A percentile compares a stretch with the other conserved stretches of the same genome.
These are phyloP conservation scores for Philhelius pedissequus DNA, from an alignment of 2,888 invertebrate species.

Conservation along the genomic window DNA sequence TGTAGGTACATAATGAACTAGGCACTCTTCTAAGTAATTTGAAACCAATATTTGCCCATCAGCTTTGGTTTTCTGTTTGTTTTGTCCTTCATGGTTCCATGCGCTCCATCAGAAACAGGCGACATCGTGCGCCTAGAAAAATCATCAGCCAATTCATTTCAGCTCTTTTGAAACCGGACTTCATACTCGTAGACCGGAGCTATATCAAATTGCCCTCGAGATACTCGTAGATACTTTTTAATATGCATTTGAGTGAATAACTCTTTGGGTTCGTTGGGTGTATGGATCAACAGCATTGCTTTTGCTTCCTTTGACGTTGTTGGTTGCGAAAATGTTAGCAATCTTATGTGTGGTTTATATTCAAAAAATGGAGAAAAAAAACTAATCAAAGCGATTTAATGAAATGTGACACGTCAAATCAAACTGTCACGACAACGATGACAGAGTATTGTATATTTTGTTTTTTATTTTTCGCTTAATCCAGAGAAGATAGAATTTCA, in stretches of 20 bases:
- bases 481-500: slow-evolving; percentile 21
- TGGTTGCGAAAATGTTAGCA: slow-evolving; percentile 16
- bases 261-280: neutral
- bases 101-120: neutral
- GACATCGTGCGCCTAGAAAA: slow-evolving; percentile 9
- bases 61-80: slow-evolving; percentile 28
- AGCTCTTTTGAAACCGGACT: slow-evolving; percentile 44
- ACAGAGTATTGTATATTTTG: slow-evolving; percentile 26
- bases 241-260: slow-evolving; percentile 42
- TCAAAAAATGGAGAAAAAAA: neutral
- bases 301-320: slow-evolving; percentile 9
- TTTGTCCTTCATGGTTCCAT: neutral
- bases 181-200: no score
- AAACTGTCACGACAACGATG: slow-evolving; percentile 51
- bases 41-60: slow-evolving; percentile 45
- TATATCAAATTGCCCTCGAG: slow-evolving; percentile 55
- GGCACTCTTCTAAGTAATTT: slow-evolving; percentile 41
- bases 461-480: neutral
- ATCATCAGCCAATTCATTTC: slow-evolving; percentile 33
- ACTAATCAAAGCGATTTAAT: slow-evolving; percentile 43
- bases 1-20: neutral
- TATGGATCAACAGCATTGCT: neutral
- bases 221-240: slow-evolving; percentile 37
- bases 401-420: slow-evolving; percentile 63
- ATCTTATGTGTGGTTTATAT: slow-evolving; percentile 41